Evolutionary conservation across 35 echinoderm and acorn worm species (phyloP).

Genomic region (Hemicentrotus pulcherrimus): DNA sequence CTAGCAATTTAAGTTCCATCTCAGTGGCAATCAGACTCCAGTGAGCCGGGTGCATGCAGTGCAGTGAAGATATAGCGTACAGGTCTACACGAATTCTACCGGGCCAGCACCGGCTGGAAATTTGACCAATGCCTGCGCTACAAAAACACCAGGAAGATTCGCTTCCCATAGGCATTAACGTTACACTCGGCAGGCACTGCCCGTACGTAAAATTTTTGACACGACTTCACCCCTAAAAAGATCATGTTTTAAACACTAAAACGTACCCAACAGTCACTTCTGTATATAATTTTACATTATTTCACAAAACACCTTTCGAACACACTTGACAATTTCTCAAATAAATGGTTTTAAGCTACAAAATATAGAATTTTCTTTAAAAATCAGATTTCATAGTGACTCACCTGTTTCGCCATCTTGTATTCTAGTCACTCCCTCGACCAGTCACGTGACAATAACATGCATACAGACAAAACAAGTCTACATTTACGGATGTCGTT

Average conservation of each 20-base stretch:
- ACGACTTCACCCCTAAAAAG: neutral
- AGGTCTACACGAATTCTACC: too few relatives aligned
- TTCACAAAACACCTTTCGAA: neutral
- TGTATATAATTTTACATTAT: neutral
- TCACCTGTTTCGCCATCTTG: constrained; percentile 43
- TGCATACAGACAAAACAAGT: neutral
- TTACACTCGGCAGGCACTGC: neutral
- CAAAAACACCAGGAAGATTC: too few relatives aligned
- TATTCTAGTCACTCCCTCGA: constrained; percentile 33
- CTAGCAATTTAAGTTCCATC: too few relatives aligned
- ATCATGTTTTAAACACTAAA: neutral
- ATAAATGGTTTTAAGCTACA: neutral
- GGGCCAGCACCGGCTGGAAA: too few relatives aligned
- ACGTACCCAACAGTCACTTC: neutral
- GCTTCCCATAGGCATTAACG: too few relatives aligned
- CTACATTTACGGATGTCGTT: neutral
- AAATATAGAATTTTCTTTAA: neutral
- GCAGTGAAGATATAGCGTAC: too few relatives aligned
- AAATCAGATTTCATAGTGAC: neutral
- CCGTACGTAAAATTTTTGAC: neutral
- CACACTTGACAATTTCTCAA: neutral
- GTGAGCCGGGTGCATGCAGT: too few relatives aligned
- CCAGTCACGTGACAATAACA: constrained; percentile 37
- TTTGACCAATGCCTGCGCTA: too few relatives aligned
- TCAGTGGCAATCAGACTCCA: too few relatives aligned